Evolutionary conservation across 2,113 vertebrate species (phyloP), one percentile per base, ranked within the genome.

Genomic region (Peromyscus maniculatus): DNA sequence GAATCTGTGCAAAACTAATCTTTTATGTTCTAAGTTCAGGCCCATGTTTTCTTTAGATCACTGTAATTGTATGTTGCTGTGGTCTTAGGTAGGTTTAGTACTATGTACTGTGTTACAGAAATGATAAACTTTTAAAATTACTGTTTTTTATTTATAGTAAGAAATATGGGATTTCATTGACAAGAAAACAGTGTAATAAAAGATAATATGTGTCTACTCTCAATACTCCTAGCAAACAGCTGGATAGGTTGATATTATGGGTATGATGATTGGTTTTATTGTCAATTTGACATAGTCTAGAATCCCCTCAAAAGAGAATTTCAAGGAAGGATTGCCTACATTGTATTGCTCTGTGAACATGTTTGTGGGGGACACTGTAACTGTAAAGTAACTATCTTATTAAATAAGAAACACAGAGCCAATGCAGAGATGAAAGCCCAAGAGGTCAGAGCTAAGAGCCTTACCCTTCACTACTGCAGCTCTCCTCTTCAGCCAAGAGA

Each of bases 11-110:
- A 71, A 93, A 89, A 86, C 59, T 7, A 9, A 5, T 86, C 1
- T 79, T 75, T 33, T 75, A 92, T 36, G 59, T 8, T 13, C 92
- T 71, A 52, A 80, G 3, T 96, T 49, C 3, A 90, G 36, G 3
- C 57, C 87, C 39, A 5, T 87, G 17, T 84, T 91, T 96, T 89
- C 31, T 78, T 95, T 89, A 71, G 26, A 93, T 75, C 19, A 46
- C 11, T 59, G 0, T 26, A 43, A 12, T 49, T 79, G 2, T 82
- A 79, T 69, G 7, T 3, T 72, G 28, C 36, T 72, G 36, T 43
- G 10, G 3, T 87, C 96, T 94, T 7, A 22, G 6, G 52, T 87
- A 91, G 3, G 33, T 49, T 66, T 91, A 52, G 15, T 9, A 87
- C 0, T 84, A 17, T 64, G 13, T 33, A 92, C 9, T 46, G 5